Base-by-base conservation (phyloP, 2,888 invertebrate genomes). In the Ichneumoninae sp. region DNA sequence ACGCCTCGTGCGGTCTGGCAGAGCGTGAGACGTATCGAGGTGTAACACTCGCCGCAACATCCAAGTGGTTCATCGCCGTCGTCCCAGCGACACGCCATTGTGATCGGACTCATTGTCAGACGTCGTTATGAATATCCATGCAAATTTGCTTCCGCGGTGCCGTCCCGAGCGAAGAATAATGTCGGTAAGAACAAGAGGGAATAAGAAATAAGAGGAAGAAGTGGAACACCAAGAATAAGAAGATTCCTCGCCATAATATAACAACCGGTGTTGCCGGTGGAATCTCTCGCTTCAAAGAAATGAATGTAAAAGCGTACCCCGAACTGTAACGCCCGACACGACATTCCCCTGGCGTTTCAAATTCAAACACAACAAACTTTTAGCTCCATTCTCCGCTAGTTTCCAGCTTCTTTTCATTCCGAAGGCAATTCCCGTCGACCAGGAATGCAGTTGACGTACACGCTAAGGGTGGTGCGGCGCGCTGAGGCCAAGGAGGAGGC, bases 301-400 rank as follows among this genome's bases (percentile, higher is more conserved):
- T 75, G 50, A 76, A 80, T 72, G 44, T 47, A 62, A 62, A 50
- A 77, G 74, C 80, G 40, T 80, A 77, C 8, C 26, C 7, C 26
- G 54, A 26, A 50, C 47, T 44, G 57, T 65, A 70, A 60, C 33
- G 36, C 16, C 40, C 30, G 79, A 40, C 22, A 26, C 30, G 68
- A 26, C 26, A 16, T 44, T 19, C 19, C 26, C n/a, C 36, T 22
- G 19, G 19, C 26, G 52, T 47, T 30, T 33, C 16, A 6, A 52
- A 71, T 52, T 47, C 44, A 66, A 57, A 71, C 40, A 54, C 75
- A 80, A 76, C 66, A 76, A 83, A 76, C 79, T 82, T 78, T 54
- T 30, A 47, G 54, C 52, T 60, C 30, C 66, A 13, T 76, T 68
- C 75, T 80, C 57, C 30, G 44, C 50, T 30, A 74, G 65, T 68